A percentile compares a stretch with the other conserved stretches of the same genome.
Evolutionary conservation across 2,113 vertebrate species (phyloP).

Genomic region (Stegostoma tigrinum): DNA sequence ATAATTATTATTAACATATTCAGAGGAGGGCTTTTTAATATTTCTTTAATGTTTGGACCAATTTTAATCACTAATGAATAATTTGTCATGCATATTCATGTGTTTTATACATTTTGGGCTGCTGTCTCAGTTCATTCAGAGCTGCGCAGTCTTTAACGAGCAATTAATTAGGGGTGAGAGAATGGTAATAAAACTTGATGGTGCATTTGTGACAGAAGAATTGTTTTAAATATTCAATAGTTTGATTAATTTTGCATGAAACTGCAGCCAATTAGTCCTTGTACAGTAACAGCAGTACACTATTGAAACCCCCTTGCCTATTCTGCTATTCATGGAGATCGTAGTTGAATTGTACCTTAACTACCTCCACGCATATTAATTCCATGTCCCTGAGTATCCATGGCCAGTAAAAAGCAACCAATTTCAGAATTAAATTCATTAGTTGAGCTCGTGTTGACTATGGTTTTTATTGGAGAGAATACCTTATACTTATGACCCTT

Average conservation of each 20-base stretch:
- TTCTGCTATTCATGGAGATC: background rate
- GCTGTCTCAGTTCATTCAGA: background rate
- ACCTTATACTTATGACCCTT: background rate
- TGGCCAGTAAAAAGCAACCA: background rate
- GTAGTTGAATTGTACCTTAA: background rate
- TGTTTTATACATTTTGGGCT: background rate
- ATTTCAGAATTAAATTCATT: background rate
- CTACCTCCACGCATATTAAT: background rate
- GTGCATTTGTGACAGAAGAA: background rate
- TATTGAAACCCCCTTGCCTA: background rate
- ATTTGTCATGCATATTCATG: background rate
- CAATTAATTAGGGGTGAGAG: background rate
- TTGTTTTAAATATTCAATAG: conserved; percentile 15
- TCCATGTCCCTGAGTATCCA: background rate
- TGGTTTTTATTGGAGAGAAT: background rate
- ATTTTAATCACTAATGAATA: background rate
- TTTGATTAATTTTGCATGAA: background rate
- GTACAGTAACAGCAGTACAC: background rate
- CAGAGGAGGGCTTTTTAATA: background rate
- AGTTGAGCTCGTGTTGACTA: no score
- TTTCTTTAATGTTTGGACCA: conserved; percentile 1
- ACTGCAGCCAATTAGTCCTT: background rate
- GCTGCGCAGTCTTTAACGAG: background rate
- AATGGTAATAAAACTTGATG: background rate
- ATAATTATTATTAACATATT: background rate